Evolutionary conservation across 2,113 vertebrate species (phyloP).

Genomic region (Chaetura pelagica): DNA sequence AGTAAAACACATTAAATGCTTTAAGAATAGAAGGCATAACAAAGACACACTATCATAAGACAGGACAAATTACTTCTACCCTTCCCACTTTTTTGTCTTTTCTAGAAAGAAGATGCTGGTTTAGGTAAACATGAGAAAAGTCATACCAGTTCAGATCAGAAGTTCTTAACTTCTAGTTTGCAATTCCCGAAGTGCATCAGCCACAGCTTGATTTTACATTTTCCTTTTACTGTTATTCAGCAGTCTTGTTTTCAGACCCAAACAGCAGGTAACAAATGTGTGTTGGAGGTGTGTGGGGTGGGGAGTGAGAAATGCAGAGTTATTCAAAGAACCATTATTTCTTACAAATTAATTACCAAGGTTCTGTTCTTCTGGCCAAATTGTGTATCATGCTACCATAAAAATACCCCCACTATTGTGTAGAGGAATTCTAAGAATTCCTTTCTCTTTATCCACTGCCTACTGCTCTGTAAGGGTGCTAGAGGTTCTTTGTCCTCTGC

Average conservation of each 20-base stretch:
- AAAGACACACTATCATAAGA: neutral
- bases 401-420: neutral
- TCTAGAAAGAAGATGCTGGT: neutral
- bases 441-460: neutral
- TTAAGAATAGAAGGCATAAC: neutral
- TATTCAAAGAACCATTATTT: neutral
- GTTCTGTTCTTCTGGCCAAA: neutral
- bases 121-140: neutral
- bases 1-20: neutral
- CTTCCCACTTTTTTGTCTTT: neutral
- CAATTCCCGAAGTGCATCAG: neutral
- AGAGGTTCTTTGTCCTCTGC: neutral
- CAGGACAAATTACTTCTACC: neutral
- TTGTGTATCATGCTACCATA: neutral
- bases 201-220: neutral
- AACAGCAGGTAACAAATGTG: neutral
- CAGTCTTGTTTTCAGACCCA: neutral
- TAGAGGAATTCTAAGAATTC: neutral
- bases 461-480: accelerated
- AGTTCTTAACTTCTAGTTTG: neutral
- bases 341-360: neutral
- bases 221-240: neutral
- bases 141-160: neutral
- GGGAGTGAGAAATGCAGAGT: neutral
- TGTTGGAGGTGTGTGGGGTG: neutral